phyloP scores from a whole-genome alignment of 2,888 invertebrate species.

The Melanotus villosus region DNA sequence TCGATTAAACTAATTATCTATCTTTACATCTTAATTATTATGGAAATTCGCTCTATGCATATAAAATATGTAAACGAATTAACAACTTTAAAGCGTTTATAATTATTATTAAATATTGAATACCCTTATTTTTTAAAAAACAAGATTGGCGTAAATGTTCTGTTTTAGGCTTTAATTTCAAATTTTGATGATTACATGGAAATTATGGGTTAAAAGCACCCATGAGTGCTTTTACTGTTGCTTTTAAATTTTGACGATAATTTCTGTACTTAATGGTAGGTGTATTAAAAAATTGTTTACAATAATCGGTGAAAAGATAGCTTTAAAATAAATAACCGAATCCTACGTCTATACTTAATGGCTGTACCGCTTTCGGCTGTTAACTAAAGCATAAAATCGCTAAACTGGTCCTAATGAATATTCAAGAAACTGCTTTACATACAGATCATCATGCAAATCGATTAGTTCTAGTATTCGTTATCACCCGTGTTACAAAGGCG shows the following conservation, averaged over 20 bases:
- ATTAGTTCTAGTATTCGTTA: slow-evolving; percentile 34
- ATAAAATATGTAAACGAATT: not conserved
- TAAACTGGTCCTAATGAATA: slow-evolving; percentile 41
- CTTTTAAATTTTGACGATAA: too few species aligned
- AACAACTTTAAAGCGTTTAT: too few species aligned
- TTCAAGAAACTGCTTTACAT: slow-evolving; percentile 35
- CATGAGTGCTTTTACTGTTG: too few species aligned
- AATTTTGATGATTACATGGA: too few species aligned
- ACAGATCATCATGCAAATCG: slow-evolving; percentile 39
- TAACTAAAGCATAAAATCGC: slow-evolving; percentile 34
- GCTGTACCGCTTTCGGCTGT: slow-evolving; percentile 21
- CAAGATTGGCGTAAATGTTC: too few species aligned
- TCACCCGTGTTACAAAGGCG: slow-evolving; percentile 3
- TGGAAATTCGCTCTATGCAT: too few species aligned
- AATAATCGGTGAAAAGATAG: not conserved
- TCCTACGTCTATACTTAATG: slow-evolving; percentile 17
- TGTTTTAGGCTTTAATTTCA: too few species aligned
- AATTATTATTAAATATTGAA: too few species aligned
- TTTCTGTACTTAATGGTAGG: slow-evolving; percentile 10
- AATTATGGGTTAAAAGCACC: too few species aligned
- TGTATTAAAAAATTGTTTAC: slow-evolving; percentile 2
- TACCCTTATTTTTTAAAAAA: too few species aligned
- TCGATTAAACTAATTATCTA: too few species aligned
- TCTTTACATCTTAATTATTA: too few species aligned
- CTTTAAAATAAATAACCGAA: slow-evolving; percentile 13